These are phyloP conservation scores for Spizaetus ornatus DNA, from an alignment of 2,113 vertebrate genomes.

Conservation along the genomic window DNA sequence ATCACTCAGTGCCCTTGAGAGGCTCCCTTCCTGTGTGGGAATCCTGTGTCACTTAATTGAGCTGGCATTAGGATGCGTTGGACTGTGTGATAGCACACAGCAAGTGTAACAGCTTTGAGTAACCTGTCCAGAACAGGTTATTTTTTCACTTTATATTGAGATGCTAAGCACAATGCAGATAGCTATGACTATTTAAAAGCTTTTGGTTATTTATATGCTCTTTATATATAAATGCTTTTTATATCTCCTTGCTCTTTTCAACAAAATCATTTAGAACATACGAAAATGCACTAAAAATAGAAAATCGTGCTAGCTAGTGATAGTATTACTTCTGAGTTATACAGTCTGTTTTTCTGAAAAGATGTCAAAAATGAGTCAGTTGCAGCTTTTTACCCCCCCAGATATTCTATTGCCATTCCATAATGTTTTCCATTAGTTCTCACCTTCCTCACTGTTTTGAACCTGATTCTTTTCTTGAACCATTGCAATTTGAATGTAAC, in stretches of 20 bases:
- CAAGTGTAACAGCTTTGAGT: background rate
- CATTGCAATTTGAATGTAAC: background rate
- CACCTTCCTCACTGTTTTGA: background rate
- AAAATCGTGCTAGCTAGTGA: background rate
- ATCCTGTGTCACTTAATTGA: background rate
- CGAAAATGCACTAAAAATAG: background rate
- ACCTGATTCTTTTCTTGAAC: background rate
- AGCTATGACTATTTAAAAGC: background rate
- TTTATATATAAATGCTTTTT: background rate
- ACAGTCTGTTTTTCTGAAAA: background rate
- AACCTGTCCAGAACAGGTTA: background rate
- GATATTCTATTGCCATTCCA: background rate
- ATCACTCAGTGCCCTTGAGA: background rate
- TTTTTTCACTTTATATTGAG: background rate
- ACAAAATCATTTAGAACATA: background rate
- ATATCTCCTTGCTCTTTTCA: background rate
- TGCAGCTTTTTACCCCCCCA: background rate
- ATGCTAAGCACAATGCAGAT: background rate
- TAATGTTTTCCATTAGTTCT: background rate
- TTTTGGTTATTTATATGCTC: background rate
- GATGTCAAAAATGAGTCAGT: background rate
- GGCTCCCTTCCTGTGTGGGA: background rate
- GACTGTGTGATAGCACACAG: background rate
- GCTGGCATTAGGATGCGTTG: rapidly evolving
- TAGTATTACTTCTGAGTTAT: background rate